Evolutionary conservation across 2,113 vertebrate species (phyloP), one percentile per base, ranked within the genome.

Genomic region (Cathartes aura): DNA sequence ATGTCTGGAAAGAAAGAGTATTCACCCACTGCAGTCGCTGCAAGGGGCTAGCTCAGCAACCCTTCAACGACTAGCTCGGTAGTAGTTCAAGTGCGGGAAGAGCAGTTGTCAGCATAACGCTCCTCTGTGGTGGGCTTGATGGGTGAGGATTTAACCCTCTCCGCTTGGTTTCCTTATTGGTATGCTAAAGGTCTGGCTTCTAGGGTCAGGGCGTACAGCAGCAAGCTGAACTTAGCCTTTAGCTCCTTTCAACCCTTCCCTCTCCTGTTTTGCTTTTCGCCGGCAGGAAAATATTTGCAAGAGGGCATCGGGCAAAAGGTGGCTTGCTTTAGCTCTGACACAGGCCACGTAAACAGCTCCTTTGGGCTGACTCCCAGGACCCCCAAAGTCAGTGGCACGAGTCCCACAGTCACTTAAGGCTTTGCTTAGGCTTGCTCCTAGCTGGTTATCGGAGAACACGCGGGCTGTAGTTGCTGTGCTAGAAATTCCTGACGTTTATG

Each of bases 401-500:
- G n/a, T 59, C 12, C 40, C 59, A 38, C 56, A 36, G 9, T 20
- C 64, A 2, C 52, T 18, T 27, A 17, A 16, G 87, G 72, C 55
- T 66, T 52, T 47, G 24, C 58, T 15, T 15, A 21, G 8, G 15
- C 43, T 82, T 47, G 45, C 74, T 82, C 17, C 70, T 87, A 0
- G 0, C 56, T 43, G 27, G 15, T 5, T 42, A 6, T 15, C 0
- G 1, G 40, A 74, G 42, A 56, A 12, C 12, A 5, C 0, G 1
- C 0, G 2, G 82, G 27, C 40, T 22, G 53, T 12, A 23, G 36
- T 29, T 52, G 68, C 84, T 27, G 26, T 34, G 47, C 70, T 82
- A 40, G 81, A 71, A 87, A 91, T 63, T 56, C 82, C 58, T 70
- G 87, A 42, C 5, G 0, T 81, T 97, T 74, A 17, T 30, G 78